Percentiles rank a stretch among this genome's conserved stretches.
phyloP scores from a whole-genome alignment of 2,113 vertebrate genomes.

The Fregetta grallaria region DNA sequence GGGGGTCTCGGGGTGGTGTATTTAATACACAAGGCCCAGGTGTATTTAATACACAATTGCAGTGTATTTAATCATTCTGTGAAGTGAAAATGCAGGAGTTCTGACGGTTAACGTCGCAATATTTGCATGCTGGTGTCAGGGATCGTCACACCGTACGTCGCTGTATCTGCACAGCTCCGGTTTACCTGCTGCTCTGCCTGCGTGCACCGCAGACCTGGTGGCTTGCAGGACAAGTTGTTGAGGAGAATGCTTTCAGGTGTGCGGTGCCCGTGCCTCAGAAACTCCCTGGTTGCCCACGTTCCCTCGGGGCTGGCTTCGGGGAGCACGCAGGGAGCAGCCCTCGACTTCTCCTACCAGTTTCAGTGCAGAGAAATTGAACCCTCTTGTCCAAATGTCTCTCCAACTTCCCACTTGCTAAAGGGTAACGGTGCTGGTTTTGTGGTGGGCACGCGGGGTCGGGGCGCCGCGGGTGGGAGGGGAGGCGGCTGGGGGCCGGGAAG shows the following conservation, averaged over 20 bases:
- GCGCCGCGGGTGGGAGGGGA: fast-evolving
- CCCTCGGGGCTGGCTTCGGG: background rate
- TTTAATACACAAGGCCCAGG: no score
- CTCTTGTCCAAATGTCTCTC: background rate
- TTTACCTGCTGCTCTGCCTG: background rate
- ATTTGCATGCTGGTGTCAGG: fast-evolving
- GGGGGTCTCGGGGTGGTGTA: no score
- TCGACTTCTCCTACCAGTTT: background rate
- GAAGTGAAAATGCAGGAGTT: background rate
- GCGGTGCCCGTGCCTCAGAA: fast-evolving
- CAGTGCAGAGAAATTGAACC: background rate
- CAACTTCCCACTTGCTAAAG: background rate
- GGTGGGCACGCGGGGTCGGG: fast-evolving
- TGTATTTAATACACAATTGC: no score
- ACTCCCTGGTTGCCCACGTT: fast-evolving
- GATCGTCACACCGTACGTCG: fast-evolving
- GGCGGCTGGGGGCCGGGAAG: no score
- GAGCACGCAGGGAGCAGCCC: background rate
- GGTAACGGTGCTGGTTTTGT: background rate
- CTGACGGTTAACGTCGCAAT: fast-evolving
- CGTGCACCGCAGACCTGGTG: fast-evolving
- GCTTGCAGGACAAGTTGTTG: background rate
- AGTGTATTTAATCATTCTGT: background rate
- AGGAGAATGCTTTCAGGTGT: fast-evolving
- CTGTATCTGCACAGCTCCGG: background rate